Evolutionary conservation across 1,140 invertebrate species (phyloP).

Genomic region (Cheumatopsyche charites): DNA sequence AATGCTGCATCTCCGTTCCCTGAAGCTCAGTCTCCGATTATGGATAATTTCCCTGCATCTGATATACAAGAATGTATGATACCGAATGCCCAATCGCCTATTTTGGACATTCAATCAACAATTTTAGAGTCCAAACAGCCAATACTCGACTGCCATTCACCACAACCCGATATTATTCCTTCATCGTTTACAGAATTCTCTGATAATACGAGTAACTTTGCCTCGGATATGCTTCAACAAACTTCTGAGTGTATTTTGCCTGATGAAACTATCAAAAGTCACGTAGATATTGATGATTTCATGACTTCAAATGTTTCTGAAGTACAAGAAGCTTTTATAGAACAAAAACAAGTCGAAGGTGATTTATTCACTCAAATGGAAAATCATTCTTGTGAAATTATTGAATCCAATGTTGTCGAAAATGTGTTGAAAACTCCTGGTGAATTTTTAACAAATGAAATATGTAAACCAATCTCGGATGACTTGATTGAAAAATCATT

Average conservation of each 20-base stretch:
- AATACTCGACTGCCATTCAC: constrained; percentile 32
- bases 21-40: constrained; percentile 34
- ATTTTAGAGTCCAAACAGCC: constrained; percentile 25
- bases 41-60: constrained; percentile 22
- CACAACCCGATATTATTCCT: constrained; percentile 38
- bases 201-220: neutral
- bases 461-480: constrained; percentile 28
- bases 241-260: neutral
- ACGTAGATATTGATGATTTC: neutral
- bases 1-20: constrained; percentile 41
- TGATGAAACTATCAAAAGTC: neutral
- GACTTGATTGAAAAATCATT: constrained; percentile 10
- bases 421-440: constrained; percentile 31
- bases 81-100: neutral
- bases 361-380: constrained; percentile 37
- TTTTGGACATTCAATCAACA: neutral
- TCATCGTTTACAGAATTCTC: constrained; percentile 26
- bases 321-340: neutral
- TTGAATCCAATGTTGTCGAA: constrained; percentile 40
- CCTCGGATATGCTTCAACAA: neutral
- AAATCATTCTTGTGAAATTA: constrained; percentile 43
- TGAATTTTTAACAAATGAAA: constrained; percentile 38
- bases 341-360: constrained; percentile 1
- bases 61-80: neutral
- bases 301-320: neutral